These are phyloP conservation scores for Eurystomus glaucurus DNA, from an alignment of 2,797 vertebrate genomes.

Conservation along the genomic window DNA sequence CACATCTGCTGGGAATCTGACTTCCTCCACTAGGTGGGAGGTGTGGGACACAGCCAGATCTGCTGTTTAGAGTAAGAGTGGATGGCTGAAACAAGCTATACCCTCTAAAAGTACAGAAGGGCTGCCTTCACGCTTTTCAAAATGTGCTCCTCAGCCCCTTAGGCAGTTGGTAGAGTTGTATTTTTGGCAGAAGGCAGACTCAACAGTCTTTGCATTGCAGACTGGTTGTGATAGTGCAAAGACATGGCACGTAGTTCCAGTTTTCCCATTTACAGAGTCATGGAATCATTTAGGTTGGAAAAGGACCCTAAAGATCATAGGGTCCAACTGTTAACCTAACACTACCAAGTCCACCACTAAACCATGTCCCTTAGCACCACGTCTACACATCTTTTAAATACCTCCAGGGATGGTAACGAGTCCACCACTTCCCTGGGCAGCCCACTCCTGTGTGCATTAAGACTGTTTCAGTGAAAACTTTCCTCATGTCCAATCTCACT, in stretches of 20 bases:
- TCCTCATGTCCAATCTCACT: background rate
- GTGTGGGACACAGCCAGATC: background rate
- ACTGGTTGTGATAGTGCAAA: background rate
- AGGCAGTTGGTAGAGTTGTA: background rate
- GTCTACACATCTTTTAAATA: background rate
- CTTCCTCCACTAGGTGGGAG: background rate
- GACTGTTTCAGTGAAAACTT: background rate
- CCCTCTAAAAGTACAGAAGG: background rate
- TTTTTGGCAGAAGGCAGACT: background rate
- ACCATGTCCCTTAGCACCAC: background rate
- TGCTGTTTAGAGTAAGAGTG: background rate
- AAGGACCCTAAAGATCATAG: background rate
- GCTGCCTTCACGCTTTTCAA: background rate
- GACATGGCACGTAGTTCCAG: accelerated
- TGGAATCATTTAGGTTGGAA: background rate
- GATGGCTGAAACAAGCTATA: background rate
- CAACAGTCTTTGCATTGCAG: background rate
- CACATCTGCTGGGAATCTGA: background rate
- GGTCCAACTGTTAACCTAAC: background rate
- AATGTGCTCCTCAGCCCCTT: background rate
- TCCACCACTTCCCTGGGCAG: background rate
- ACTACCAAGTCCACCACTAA: background rate
- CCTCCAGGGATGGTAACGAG: background rate
- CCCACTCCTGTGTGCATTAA: background rate
- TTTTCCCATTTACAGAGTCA: background rate